phyloP scores from a whole-genome alignment of 2,113 vertebrate species.

The Danionella cerebrum region DNA sequence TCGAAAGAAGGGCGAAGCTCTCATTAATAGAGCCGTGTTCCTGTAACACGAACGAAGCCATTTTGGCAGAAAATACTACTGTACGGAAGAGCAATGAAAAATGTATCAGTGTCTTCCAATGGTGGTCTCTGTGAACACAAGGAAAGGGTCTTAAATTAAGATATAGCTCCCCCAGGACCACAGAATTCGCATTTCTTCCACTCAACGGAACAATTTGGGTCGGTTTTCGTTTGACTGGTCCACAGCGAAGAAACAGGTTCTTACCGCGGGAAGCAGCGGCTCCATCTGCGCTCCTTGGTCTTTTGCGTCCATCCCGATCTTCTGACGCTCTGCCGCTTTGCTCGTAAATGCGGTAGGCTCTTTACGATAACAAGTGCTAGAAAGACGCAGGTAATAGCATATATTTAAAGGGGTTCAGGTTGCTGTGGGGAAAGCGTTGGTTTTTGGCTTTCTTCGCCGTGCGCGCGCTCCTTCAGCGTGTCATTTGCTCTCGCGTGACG shows the following conservation, averaged over 20 bases:
- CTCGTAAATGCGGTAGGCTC: background rate
- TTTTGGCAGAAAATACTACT: too few relatives aligned
- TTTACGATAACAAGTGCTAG: background rate
- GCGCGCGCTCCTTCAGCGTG: slow-evolving; percentile 25
- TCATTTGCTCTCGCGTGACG: slow-evolving; percentile 36
- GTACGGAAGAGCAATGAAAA: slow-evolving; percentile 5
- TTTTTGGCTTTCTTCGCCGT: slow-evolving; percentile 16
- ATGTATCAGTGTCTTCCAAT: slow-evolving; percentile 10
- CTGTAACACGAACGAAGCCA: too few relatives aligned
- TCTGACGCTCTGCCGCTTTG: background rate
- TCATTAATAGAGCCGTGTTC: too few relatives aligned
- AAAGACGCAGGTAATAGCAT: background rate
- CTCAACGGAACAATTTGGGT: background rate
- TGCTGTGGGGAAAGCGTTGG: slow-evolving; percentile 27
- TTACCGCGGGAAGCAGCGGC: slow-evolving; percentile 90
- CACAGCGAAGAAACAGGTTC: slow-evolving; percentile 23
- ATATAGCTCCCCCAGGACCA: too few relatives aligned
- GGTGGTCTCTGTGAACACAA: too few relatives aligned
- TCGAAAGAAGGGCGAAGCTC: too few relatives aligned
- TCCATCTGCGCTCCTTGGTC: slow-evolving; percentile 97
- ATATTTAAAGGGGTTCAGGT: slow-evolving; percentile 17
- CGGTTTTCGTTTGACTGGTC: background rate
- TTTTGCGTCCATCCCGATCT: slow-evolving; percentile 81
- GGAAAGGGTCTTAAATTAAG: too few relatives aligned
- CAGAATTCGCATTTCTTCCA: background rate